Base-by-base conservation (phyloP, 2,113 vertebrate species). In the Takifugu bimaculatus region DNA sequence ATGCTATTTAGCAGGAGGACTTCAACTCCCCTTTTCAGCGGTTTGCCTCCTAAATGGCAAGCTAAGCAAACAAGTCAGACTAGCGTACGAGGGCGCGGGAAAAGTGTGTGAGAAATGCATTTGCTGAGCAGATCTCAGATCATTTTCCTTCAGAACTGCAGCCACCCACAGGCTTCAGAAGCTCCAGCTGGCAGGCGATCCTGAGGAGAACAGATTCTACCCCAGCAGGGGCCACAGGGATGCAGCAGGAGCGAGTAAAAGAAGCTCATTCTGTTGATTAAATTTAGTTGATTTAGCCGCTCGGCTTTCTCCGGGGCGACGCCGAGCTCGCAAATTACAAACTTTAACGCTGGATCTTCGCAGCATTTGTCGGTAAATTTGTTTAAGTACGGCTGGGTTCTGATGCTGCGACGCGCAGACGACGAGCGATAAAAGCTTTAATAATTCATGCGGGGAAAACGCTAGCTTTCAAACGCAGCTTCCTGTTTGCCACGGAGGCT, bases 281-380 rank as follows among this genome's bases (percentile, higher is more conserved):
- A 80, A 87, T 87, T 85, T 77, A 78, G 82, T 87, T 86, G 85
- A 84, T 87, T 87, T 87, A 86, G 85, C 82, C 79, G 65, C 77
- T 82, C 70, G 70, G 67, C 68, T 81, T 81, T 82, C 83, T 86
- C 75, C 66, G 26, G 78, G 83, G 71, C 77, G 82, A 81, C 78
- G 75, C 59, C 58, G 57, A 75, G 77, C 82, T 80, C 73, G 48
- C 65, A 82, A 70, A 82, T 80, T 68, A 85, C 80, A 62, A 78
- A 68, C 70, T 77, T 85, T 78, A 85, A 82, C 73, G 75, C 65
- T 78, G 60, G 65, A 60, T 82, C 61, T 77, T 68, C 60, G 72
- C 56, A 53, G 49, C 28, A 50, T 79, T 72, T 50, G 63, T 49
- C 57, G 35, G 62, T 65, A 55, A 74, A 13, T 25, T 49, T 42